Percentiles rank a stretch among this genome's conserved stretches.
These are phyloP conservation scores for Phalera bucephala DNA, from an alignment of 2,888 invertebrate genomes.

Conservation along the genomic window DNA sequence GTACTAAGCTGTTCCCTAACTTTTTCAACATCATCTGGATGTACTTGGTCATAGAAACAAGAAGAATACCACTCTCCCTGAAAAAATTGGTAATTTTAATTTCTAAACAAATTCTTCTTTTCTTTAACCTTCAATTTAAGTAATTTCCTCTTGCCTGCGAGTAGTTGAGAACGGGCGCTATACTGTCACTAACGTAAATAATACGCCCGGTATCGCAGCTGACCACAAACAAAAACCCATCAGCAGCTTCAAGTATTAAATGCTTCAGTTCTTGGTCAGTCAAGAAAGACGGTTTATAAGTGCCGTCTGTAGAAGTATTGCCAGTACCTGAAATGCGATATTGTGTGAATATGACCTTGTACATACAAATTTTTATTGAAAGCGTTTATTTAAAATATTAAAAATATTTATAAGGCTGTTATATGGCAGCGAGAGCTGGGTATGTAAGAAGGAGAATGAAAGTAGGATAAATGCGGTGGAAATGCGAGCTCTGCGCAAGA, in stretches of 20 bases:
- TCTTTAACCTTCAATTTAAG: conserved; percentile 2
- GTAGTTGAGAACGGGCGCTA: conserved; percentile 98
- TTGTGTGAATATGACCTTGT: too few species aligned
- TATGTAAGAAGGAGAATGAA: too few species aligned
- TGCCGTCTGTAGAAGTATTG: conserved; percentile 97
- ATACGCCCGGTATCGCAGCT: conserved; percentile 98
- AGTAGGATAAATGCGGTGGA: too few species aligned
- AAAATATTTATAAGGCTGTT: too few species aligned
- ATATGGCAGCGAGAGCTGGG: too few species aligned
- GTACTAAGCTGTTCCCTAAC: conserved; percentile 98
- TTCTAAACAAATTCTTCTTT: not conserved
- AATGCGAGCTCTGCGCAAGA: too few species aligned
- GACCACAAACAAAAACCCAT: conserved; percentile 97
- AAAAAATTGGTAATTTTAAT: conserved; percentile 24
- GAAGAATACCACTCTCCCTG: conserved; percentile 98
- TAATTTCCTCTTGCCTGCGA: conserved; percentile 85
- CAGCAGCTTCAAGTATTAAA: conserved; percentile 98
- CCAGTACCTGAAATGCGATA: conserved; percentile 89
- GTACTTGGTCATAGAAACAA: conserved; percentile 97
- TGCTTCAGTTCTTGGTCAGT: conserved; percentile 99
- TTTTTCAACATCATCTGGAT: conserved; percentile 98
- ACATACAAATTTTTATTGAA: too few species aligned
- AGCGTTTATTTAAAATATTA: too few species aligned
- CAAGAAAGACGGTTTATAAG: conserved; percentile 99
- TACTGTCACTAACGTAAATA: conserved; percentile 99